phyloP scores from a whole-genome alignment of 1,140 invertebrate genomes.

The Drosophila paulistorum region DNA sequence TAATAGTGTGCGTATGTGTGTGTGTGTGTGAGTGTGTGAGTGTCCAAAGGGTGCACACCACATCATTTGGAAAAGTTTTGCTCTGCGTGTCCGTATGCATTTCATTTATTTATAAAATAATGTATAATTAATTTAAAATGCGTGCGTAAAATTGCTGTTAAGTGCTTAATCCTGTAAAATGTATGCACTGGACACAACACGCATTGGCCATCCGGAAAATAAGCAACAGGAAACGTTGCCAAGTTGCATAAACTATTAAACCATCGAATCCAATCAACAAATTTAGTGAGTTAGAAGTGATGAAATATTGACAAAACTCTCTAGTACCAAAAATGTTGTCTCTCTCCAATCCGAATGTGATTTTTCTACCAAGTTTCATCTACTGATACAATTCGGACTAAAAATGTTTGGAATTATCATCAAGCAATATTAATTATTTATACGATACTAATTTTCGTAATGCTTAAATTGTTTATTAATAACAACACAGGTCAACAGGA shows the following conservation, averaged over 20 bases:
- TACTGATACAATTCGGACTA: too few species aligned
- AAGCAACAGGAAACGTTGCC: conserved; percentile 26
- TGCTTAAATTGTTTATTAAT: too few species aligned
- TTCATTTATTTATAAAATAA: conserved; percentile 78
- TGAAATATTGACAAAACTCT: not conserved
- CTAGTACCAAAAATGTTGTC: too few species aligned
- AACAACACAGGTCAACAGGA: too few species aligned
- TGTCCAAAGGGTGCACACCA: not conserved
- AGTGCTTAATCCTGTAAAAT: conserved; percentile 76
- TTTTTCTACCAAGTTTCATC: too few species aligned
- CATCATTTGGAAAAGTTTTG: conserved; percentile 47
- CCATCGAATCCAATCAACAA: conserved; percentile 11
- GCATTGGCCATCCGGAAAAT: not conserved
- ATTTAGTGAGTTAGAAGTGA: conserved; percentile 3
- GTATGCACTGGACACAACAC: conserved; percentile 18
- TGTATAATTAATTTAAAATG: conserved; percentile 76
- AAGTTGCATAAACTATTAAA: conserved; percentile 12
- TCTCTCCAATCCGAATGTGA: too few species aligned
- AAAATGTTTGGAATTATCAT: too few species aligned
- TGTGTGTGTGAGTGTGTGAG: not conserved
- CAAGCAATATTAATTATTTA: too few species aligned
- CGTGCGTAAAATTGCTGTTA: conserved; percentile 72
- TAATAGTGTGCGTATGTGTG: not conserved
- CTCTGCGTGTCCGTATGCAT: conserved; percentile 57
- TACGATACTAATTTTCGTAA: too few species aligned